Base-by-base conservation (phyloP, 2,888 invertebrate genomes). In the Blera fallax region DNA sequence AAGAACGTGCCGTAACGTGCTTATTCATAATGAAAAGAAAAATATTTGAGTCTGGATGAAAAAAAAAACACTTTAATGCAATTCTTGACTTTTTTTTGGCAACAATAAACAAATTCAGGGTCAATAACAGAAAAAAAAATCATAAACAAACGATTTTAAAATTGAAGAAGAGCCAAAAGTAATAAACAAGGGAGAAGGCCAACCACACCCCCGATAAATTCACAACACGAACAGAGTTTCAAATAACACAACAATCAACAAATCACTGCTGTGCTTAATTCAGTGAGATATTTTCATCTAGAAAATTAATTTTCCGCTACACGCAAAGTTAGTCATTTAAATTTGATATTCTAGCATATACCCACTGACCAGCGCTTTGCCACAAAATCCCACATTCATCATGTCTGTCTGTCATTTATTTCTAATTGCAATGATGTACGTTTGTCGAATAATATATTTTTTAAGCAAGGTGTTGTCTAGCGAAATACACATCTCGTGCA, bases 401-500 rank as follows among this genome's bases (percentile, higher is more conserved):
- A 21, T 32, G 24, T 5, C 8, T 18, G 34, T 43, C 45, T 14
- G 8, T 24, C 32, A 56, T 16, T 21, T 6, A 21, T 14, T 32
- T 54, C 54, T 54, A 56, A 65, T 54, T 74, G 54, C 24, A 45
- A 54, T 45, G 74, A 56, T 56, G 64, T 54, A 45, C 37, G 29
- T 6, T 54, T 29, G 32, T 11, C 48, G 14, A 27, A 34, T 48
- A n/a, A 60, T 8, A 37, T 21, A 16, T 34, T 32, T 29, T 54
- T n/a, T n/a, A n/a, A n/a, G n/a, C n/a, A n/a, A n/a, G n/a, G n/a
- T n/a, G n/a, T 29, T 16, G 16, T 3, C 52, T 8, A 29, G 6
- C 32, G 10, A 16, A 52, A 3, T 52, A 14, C 6, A 54, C 67
- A 52, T 27, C 27, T 5, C 52, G 18, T 62, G 8, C 6, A 45